Evolutionary conservation across 2,113 vertebrate genomes (phyloP).

Genomic region (Caretta caretta): DNA sequence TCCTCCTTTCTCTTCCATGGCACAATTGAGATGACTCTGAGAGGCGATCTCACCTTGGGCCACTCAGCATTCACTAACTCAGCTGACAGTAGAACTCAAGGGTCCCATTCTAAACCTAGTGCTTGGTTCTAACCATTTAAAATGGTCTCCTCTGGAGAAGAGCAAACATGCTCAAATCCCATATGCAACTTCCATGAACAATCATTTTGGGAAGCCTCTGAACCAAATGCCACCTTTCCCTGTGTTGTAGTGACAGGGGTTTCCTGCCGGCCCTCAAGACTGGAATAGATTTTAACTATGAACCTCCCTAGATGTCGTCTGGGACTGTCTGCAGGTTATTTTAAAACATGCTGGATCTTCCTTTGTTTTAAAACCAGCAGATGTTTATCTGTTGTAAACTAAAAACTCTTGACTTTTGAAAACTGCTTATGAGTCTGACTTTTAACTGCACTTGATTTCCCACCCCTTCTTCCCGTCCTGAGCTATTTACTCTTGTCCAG

Average conservation of each 20-base stretch:
- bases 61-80: neutral
- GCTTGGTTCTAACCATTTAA: rapidly evolving
- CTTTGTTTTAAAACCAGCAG: neutral
- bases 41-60: rapidly evolving
- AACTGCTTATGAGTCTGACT: neutral
- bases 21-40: neutral
- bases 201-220: neutral
- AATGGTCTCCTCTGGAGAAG: neutral
- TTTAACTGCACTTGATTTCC: neutral
- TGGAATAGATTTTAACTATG: neutral
- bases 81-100: neutral
- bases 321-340: neutral
- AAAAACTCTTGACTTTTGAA: neutral
- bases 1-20: neutral
- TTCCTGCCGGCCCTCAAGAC: neutral
- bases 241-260: rapidly evolving
- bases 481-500: neutral
- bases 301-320: neutral
- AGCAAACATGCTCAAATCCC: neutral
- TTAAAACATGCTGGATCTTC: neutral
- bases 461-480: neutral
- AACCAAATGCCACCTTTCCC: neutral
- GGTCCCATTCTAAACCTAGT: rapidly evolving
- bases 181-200: neutral
- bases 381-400: neutral